Conservation (phyloP, 2,797 vertebrate genomes). For the Acrocephalus scirpaceus region DNA sequence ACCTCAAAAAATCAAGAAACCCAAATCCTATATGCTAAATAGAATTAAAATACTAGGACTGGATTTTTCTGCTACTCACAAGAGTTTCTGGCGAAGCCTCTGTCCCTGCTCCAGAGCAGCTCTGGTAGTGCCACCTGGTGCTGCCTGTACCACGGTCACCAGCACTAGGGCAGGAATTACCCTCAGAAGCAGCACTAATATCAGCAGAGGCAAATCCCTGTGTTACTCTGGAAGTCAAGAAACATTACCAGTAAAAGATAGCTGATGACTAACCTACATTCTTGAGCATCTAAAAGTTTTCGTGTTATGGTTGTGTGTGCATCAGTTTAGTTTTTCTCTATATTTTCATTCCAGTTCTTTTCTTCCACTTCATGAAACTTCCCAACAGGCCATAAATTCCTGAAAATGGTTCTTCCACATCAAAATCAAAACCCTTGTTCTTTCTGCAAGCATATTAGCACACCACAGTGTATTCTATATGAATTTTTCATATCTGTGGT, state of each 20-base stretch:
- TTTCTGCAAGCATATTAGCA: neutral
- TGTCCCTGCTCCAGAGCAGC: neutral
- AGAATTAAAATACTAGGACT: neutral
- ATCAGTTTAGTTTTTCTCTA: neutral
- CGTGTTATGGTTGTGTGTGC: neutral
- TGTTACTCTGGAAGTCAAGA: neutral
- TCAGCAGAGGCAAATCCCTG: neutral
- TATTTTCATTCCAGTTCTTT: neutral
- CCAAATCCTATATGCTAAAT: neutral
- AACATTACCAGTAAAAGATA: neutral
- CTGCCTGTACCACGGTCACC: neutral
- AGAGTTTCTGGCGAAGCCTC: neutral
- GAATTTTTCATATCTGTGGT: neutral
- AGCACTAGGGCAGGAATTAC: accelerated
- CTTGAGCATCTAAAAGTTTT: neutral
- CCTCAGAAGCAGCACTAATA: neutral
- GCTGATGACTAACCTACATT: neutral
- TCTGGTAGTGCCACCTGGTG: neutral
- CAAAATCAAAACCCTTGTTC: neutral
- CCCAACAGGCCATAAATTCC: neutral
- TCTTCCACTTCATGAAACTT: neutral
- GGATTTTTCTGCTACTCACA: neutral
- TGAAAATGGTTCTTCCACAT: neutral
- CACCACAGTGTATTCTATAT: neutral
- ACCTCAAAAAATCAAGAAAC: neutral